Evolutionary conservation across 2,888 invertebrate genomes (phyloP).

Genomic region (Rhyacophila evoluta): DNA sequence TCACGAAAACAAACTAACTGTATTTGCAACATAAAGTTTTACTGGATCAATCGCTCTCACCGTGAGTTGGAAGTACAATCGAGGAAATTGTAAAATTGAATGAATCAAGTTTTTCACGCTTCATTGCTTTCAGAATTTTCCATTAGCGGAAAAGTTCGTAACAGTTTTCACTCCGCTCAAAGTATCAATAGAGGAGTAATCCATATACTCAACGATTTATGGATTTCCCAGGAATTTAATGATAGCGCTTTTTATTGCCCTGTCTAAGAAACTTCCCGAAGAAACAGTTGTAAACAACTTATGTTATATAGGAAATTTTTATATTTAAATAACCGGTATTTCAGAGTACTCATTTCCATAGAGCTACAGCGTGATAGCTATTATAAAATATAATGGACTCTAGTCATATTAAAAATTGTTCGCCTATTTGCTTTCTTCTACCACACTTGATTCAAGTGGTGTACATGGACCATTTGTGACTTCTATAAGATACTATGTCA

Average conservation of each 20-base stretch:
- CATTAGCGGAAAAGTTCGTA: background rate
- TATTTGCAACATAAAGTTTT: background rate
- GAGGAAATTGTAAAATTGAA: background rate
- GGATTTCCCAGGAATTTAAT: background rate
- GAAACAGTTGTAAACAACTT: background rate
- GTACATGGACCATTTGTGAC: no score
- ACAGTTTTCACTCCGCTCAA: background rate
- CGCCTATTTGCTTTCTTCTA: no score
- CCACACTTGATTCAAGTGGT: no score
- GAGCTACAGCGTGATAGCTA: no score
- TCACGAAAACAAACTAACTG: no score
- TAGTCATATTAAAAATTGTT: no score
- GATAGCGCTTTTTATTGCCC: background rate
- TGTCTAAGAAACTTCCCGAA: background rate
- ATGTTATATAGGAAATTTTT: no score
- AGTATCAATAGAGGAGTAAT: background rate
- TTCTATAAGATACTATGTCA: no score
- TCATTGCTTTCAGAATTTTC: background rate
- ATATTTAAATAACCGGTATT: no score
- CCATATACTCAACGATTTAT: background rate
- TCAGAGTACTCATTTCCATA: no score
- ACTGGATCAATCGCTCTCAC: no score
- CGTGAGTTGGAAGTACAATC: background rate
- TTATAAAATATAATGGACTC: no score
- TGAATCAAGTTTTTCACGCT: background rate